Base-by-base conservation (phyloP, 2,888 invertebrate species). In the Lithophane socia region DNA sequence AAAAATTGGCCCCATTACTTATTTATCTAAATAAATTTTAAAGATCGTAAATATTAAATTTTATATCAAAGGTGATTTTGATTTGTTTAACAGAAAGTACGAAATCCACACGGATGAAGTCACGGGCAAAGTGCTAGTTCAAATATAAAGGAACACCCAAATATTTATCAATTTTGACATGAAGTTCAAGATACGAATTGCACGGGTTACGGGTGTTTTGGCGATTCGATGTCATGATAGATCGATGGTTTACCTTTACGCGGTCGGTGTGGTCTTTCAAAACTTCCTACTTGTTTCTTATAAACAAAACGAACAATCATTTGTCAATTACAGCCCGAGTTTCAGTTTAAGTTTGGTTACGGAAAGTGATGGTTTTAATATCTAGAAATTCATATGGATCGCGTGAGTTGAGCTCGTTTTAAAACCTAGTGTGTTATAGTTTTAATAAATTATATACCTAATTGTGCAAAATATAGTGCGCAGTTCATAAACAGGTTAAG, bases 371-470 rank as follows among this genome's bases (percentile, higher is more conserved):
- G 82, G 87, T 83, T 80, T 78, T 61, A 52, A 10, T 73, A 73
- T 58, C 73, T 75, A 74, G 67, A 81, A 73, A 16, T 66, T 81
- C 83, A 72, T 79, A 91, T 91, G 89, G 87, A 90, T 80, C 84
- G 75, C 70, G 92, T 92, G 77, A 91, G 92, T 90, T 72, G 24
- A 13, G 2, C 67, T 68, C 16, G 16, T 37, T 54, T 54, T 37
- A 16, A 64, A n/a, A 65, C 3, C 3, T 13, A 21, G 49, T 29
- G 21, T 13, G 13, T 64, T n/a, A 8, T 18, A 58, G 44, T 29
- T 56, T 49, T 29, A n/a, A n/a, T 54, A 37, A 37, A n/a, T 54
- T 10, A n/a, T 42, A 37, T 42, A n/a, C 21, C n/a, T 18, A 10
- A 16, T n/a, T 37, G 37, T 10, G 52, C 7, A 18, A 24, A 18